Conservation (phyloP, 2,888 invertebrate species). For the Pyrrhosoma nymphula region DNA sequence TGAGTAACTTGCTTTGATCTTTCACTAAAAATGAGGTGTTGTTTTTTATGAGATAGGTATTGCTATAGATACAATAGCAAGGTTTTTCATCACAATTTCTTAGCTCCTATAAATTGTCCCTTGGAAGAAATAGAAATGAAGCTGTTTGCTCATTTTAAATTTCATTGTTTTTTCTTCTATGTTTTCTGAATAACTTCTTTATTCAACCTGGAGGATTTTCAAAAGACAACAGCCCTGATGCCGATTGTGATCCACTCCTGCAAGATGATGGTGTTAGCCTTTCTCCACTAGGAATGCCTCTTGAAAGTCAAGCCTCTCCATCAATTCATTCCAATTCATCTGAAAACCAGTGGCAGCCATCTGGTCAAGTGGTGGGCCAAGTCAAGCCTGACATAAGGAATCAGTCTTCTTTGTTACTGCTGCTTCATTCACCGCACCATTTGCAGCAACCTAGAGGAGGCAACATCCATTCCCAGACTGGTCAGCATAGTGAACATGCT, state of each 20-base stretch:
- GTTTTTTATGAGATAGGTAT: too few species aligned
- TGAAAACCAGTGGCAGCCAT: constrained; percentile 7
- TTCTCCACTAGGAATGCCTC: constrained; percentile 74
- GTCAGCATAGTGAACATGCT: constrained; percentile 7
- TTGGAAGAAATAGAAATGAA: too few species aligned
- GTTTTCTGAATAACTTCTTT: neutral
- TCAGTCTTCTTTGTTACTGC: constrained; percentile 7
- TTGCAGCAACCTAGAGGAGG: constrained; percentile 7
- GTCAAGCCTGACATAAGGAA: constrained; percentile 17
- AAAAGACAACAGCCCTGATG: constrained; percentile 65
- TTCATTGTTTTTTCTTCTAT: neutral
- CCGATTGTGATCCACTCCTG: constrained; percentile 71
- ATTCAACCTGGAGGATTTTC: constrained; percentile 68
- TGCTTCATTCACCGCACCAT: constrained; percentile 38
- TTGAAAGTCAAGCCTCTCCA: constrained; percentile 58
- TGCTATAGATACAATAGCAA: too few species aligned
- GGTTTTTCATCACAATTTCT: too few species aligned
- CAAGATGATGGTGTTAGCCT: constrained; percentile 76
- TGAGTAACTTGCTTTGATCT: too few species aligned
- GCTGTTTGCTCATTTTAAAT: neutral
- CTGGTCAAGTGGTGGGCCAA: constrained; percentile 5
- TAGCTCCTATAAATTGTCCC: too few species aligned
- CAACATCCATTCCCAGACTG: neutral
- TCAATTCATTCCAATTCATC: constrained; percentile 56
- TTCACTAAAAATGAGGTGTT: too few species aligned